phyloP scores from a whole-genome alignment of 2,113 vertebrate species.

The Amia ocellicauda region DNA sequence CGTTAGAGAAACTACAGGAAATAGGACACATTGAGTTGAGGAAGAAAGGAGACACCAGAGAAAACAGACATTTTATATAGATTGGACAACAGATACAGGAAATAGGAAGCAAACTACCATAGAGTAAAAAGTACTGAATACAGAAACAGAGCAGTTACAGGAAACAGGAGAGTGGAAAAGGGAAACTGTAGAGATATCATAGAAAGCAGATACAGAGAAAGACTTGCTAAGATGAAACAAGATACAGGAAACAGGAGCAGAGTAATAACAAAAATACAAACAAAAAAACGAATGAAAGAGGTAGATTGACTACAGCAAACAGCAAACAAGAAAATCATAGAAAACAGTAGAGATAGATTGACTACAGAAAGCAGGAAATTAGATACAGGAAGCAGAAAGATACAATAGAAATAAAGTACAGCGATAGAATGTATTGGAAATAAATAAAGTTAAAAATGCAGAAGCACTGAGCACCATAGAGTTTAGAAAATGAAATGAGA shows the following conservation, averaged over 20 bases:
- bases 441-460: not conserved
- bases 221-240: not conserved
- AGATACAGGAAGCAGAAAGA: not conserved
- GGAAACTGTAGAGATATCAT: not conserved
- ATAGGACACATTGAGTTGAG: not conserved
- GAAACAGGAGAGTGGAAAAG: not conserved
- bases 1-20: conserved; percentile 2
- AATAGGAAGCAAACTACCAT: not conserved
- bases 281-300: not conserved
- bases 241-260: not conserved
- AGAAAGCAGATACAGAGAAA: not conserved
- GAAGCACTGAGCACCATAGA: too few relatives aligned
- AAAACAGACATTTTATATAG: not conserved
- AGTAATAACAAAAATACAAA: not conserved
- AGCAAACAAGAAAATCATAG: not conserved
- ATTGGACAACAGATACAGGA: not conserved
- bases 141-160: not conserved
- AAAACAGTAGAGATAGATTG: not conserved
- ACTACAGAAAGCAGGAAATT: not conserved
- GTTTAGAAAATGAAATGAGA: too few relatives aligned
- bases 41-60: not conserved
- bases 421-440: not conserved
- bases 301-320: not conserved
- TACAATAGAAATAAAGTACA: not conserved
- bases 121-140: not conserved